Percentiles rank a stretch among this genome's conserved stretches.
phyloP scores from a whole-genome alignment of 1,140 invertebrate genomes.

The Ceratina australensis region DNA sequence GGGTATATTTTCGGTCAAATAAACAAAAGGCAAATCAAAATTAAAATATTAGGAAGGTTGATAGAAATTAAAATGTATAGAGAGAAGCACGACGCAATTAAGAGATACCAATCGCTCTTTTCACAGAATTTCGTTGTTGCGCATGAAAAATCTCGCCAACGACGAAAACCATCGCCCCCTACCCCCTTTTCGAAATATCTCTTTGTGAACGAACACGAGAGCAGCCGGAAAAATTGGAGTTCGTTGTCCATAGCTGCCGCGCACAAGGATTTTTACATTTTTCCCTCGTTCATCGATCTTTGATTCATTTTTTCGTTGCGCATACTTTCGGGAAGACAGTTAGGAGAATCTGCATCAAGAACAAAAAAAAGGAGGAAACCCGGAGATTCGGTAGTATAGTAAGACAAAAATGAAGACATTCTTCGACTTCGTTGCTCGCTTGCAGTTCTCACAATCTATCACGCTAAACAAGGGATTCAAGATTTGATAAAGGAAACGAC shows the following conservation, averaged over 20 bases:
- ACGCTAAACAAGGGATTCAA: neutral
- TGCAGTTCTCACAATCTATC: conserved; percentile 31
- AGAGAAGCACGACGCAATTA: conserved; percentile 51
- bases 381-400: conserved; percentile 13
- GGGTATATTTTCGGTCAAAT: conserved; percentile 18
- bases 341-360: neutral
- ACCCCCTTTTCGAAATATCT: conserved; percentile 56
- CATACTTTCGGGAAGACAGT: conserved; percentile 25
- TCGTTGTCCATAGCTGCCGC: conserved; percentile 56
- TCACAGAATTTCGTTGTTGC: conserved; percentile 38
- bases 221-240: conserved; percentile 23
- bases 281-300: conserved; percentile 53
- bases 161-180: conserved; percentile 9
- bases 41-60: conserved; percentile 18
- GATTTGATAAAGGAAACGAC: conserved; percentile 37
- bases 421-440: conserved; percentile 65
- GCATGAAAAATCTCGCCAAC: neutral
- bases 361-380: conserved; percentile 20
- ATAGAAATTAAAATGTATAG: conserved; percentile 25
- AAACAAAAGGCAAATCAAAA: conserved; percentile 6
- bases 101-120: conserved; percentile 55
- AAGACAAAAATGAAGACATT: conserved; percentile 49
- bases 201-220: conserved; percentile 35
- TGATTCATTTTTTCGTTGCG: conserved; percentile 45
- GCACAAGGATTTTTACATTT: conserved; percentile 45